Conservation (phyloP, 1,140 invertebrate species). For the Pseudomyrmex dendroicus region DNA sequence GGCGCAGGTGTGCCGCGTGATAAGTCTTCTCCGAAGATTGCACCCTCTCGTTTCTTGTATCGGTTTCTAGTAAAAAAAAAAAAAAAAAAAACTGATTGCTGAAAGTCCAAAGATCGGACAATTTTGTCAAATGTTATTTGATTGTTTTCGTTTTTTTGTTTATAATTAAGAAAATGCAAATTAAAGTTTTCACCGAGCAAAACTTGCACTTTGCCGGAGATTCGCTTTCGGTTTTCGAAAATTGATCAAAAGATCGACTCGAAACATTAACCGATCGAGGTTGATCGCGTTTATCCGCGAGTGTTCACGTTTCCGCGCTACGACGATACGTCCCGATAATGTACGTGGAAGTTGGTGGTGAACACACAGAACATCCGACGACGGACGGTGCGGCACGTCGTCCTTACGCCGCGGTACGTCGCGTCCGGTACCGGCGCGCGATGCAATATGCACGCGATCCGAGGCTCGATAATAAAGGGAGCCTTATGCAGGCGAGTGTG, state of each 20-base stretch:
- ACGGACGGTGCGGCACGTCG: conserved; percentile 25
- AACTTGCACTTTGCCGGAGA: no score
- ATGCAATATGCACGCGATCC: conserved; percentile 83
- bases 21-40: conserved; percentile 17
- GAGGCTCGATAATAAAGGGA: conserved; percentile 80
- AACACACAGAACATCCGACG: conserved; percentile 16
- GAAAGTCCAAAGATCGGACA: neutral
- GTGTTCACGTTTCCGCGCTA: neutral
- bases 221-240: no score
- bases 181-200: no score
- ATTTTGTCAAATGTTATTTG: neutral
- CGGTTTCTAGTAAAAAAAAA: neutral
- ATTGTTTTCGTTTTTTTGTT: neutral
- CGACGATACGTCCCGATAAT: conserved; percentile 1
- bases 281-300: no score
- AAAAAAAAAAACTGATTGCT: no score
- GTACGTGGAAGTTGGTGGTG: neutral
- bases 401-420: conserved; percentile 42
- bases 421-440: conserved; percentile 66
- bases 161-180: no score
- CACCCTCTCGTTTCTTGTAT: neutral
- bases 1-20: conserved; percentile 46
- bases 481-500: conserved; percentile 81
- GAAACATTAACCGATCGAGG: no score
- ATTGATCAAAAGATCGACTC: no score